These are phyloP conservation scores for Donacobius atricapilla DNA, from an alignment of 2,113 vertebrate species.

Conservation along the genomic window DNA sequence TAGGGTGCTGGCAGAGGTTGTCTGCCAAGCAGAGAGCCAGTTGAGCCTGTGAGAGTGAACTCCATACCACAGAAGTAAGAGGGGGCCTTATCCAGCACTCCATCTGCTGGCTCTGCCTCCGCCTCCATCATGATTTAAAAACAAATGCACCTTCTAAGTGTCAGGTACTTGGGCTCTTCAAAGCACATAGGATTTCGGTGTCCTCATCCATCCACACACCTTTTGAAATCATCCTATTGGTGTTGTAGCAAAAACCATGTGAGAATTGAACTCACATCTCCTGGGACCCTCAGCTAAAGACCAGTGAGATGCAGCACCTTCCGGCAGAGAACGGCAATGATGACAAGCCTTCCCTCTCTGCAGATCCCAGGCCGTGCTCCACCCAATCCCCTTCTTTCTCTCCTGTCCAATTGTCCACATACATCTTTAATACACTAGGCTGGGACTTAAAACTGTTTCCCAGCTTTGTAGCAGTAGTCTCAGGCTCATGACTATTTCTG, in stretches of 20 bases:
- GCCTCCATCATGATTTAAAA: not conserved
- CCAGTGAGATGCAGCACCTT: not conserved
- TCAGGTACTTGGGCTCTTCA: not conserved
- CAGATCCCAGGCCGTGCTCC: too few relatives aligned
- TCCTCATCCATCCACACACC: not conserved
- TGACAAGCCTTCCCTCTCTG: not conserved
- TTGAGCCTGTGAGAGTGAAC: not conserved
- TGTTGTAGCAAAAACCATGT: not conserved
- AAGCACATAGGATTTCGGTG: not conserved
- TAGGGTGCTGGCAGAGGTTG: not conserved
- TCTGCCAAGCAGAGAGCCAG: not conserved
- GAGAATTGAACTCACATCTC: not conserved
- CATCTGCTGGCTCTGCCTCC: not conserved
- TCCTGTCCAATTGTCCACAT: fast-evolving
- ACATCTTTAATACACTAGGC: not conserved
- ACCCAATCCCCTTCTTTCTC: not conserved
- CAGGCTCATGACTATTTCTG: not conserved
- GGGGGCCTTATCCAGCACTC: not conserved
- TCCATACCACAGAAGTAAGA: not conserved
- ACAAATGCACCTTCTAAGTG: not conserved
- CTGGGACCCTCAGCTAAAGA: not conserved
- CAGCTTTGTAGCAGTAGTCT: not conserved
- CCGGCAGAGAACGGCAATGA: not conserved
- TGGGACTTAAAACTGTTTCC: not conserved
- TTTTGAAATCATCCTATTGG: not conserved